Conservation (phyloP, 2,888 invertebrate species). For the Dynastes tityus region DNA sequence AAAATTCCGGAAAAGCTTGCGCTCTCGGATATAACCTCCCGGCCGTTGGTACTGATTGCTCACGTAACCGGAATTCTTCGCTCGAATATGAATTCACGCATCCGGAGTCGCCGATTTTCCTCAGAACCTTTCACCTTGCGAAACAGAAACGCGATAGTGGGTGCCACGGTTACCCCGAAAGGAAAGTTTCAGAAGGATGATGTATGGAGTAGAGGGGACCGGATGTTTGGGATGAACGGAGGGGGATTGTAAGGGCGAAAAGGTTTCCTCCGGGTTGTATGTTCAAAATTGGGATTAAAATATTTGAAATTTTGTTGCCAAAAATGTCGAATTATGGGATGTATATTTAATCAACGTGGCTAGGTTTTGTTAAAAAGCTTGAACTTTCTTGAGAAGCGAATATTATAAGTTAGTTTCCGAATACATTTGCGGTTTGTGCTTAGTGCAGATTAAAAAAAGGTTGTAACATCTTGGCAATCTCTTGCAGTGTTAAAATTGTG, state of each 20-base stretch:
- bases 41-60: slow-evolving; percentile 27
- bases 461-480: too few relatives aligned
- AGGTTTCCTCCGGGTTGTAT: background rate
- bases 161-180: background rate
- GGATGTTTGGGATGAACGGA: background rate
- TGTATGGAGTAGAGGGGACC: background rate
- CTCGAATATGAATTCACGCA: slow-evolving; percentile 29
- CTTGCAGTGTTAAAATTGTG: too few relatives aligned
- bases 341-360: too few relatives aligned
- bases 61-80: slow-evolving; percentile 30
- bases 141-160: slow-evolving; percentile 9
- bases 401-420: too few relatives aligned
- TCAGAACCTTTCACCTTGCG: background rate
- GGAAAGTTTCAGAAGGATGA: background rate
- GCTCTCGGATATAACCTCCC: slow-evolving; percentile 2
- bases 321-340: background rate
- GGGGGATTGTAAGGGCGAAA: background rate
- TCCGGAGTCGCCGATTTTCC: background rate
- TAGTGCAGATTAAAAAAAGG: too few relatives aligned
- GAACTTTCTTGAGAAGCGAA: too few relatives aligned
- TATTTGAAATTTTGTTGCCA: slow-evolving; percentile 14
- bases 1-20: slow-evolving; percentile 30
- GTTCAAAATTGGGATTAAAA: slow-evolving; percentile 22
- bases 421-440: too few relatives aligned
- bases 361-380: too few relatives aligned